Percentiles rank a stretch among this genome's conserved stretches.
Evolutionary conservation across 2,888 invertebrate species (phyloP).

Genomic region (Cryptocheilus praepositus): DNA sequence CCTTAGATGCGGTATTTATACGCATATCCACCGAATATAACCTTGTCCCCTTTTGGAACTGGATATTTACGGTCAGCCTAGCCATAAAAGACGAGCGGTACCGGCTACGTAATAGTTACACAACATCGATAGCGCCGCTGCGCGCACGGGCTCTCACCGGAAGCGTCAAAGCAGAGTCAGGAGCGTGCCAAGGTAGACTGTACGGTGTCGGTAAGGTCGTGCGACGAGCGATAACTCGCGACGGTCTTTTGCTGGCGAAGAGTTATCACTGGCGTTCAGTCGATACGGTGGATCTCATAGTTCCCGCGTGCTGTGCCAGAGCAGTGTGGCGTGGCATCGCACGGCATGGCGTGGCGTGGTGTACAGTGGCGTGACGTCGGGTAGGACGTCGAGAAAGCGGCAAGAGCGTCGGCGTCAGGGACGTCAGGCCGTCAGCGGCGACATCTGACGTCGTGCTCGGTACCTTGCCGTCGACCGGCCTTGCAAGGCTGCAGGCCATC

Average conservation of each 20-base stretch:
- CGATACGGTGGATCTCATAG: constrained; percentile 52
- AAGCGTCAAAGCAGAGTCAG: too few species aligned
- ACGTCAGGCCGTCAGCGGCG: constrained; percentile 26
- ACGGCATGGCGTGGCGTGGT: neutral
- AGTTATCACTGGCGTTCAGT: constrained; percentile 34
- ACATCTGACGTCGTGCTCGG: constrained; percentile 45
- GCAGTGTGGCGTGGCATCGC: neutral
- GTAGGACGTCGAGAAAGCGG: neutral
- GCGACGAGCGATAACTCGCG: constrained; percentile 37
- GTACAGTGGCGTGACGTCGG: neutral
- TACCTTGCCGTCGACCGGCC: constrained; percentile 58
- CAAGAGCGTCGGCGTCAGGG: neutral
- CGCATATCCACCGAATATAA: too few species aligned
- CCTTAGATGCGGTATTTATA: too few species aligned
- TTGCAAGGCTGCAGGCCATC: constrained; percentile 73
- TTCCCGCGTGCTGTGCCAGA: neutral
- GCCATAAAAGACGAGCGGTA: too few species aligned
- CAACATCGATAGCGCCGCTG: too few species aligned
- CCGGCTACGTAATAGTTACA: too few species aligned
- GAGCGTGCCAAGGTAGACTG: too few species aligned
- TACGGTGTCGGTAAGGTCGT: constrained; percentile 50
- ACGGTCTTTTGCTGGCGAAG: neutral
- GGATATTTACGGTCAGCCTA: too few species aligned
- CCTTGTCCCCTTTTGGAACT: too few species aligned
- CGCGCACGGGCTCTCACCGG: too few species aligned